Evolutionary conservation across 2,888 invertebrate genomes (phyloP).

Genomic region (Acanthococcus lagerstroemiae): DNA sequence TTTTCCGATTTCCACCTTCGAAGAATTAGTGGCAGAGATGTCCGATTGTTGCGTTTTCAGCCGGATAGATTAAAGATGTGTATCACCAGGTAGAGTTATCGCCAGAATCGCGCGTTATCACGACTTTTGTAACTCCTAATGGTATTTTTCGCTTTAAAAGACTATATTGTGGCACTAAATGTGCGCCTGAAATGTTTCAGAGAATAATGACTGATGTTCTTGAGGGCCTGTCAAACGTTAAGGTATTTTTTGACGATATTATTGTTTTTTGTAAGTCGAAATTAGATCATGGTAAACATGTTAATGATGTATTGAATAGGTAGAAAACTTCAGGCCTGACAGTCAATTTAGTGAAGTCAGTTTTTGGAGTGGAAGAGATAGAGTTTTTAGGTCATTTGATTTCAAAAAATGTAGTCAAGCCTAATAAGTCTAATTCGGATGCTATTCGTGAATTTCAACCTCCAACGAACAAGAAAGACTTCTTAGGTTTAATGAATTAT

Average conservation of each 20-base stretch:
- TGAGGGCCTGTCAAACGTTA: neutral
- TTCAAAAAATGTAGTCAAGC: neutral
- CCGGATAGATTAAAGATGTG: neutral
- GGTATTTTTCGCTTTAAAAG: neutral
- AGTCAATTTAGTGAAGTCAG: neutral
- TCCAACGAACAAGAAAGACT: neutral
- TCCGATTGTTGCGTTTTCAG: neutral
- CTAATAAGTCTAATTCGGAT: neutral
- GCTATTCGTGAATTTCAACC: constrained; percentile 8
- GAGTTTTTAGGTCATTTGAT: neutral
- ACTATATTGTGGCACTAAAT: neutral
- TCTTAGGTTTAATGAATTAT: neutral
- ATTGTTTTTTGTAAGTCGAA: neutral
- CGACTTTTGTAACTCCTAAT: neutral
- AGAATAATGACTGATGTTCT: neutral
- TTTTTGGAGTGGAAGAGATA: neutral
- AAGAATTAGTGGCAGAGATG: neutral
- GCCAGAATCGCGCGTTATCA: neutral
- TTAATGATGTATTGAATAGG: neutral
- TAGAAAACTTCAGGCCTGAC: neutral
- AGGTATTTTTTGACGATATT: neutral
- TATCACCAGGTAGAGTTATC: neutral
- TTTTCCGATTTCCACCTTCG: neutral
- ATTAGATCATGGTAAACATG: neutral
- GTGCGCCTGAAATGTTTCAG: neutral